A percentile compares a stretch with the other conserved stretches of the same genome.
phyloP scores from a whole-genome alignment of 1,140 invertebrate species.

The Adelges cooleyi region DNA sequence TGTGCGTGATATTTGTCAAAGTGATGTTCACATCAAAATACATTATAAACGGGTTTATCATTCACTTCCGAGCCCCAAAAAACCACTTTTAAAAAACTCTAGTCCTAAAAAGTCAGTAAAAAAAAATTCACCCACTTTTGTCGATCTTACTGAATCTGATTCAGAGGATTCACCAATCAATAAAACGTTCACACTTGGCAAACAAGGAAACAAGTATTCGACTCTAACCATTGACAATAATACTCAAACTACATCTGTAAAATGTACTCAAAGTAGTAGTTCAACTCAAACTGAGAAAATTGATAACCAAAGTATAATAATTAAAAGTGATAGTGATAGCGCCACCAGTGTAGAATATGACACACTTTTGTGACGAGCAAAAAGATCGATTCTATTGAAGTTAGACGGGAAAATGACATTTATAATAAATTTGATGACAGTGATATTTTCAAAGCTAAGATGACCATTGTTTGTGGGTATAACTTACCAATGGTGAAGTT shows the following conservation, averaged over 20 bases:
- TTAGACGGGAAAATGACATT: not conserved
- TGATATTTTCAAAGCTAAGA: conserved; percentile 10
- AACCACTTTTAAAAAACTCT: not conserved
- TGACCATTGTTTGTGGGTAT: not conserved
- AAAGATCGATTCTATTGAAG: not conserved
- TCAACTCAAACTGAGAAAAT: not conserved
- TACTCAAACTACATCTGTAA: not conserved
- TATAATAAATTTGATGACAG: not conserved
- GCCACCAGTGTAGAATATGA: too few relatives aligned
- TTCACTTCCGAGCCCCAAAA: not conserved
- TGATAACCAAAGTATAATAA: too few relatives aligned
- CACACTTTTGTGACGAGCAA: not conserved
- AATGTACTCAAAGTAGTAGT: not conserved
- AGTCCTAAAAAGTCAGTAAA: not conserved
- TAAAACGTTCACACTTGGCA: not conserved
- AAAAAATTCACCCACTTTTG: conserved; percentile 3
- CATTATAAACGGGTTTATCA: conserved; percentile 17
- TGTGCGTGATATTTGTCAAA: not conserved
- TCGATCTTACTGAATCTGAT: not conserved
- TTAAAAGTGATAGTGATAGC: too few relatives aligned
- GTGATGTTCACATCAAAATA: not conserved
- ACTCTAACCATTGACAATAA: not conserved
- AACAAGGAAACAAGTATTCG: not conserved
- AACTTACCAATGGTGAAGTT: conserved; percentile 2
- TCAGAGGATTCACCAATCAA: not conserved